A percentile compares a stretch with the other conserved stretches of the same genome.
phyloP scores from a whole-genome alignment of 2,797 vertebrate species.

The Aldrovandia affinis region DNA sequence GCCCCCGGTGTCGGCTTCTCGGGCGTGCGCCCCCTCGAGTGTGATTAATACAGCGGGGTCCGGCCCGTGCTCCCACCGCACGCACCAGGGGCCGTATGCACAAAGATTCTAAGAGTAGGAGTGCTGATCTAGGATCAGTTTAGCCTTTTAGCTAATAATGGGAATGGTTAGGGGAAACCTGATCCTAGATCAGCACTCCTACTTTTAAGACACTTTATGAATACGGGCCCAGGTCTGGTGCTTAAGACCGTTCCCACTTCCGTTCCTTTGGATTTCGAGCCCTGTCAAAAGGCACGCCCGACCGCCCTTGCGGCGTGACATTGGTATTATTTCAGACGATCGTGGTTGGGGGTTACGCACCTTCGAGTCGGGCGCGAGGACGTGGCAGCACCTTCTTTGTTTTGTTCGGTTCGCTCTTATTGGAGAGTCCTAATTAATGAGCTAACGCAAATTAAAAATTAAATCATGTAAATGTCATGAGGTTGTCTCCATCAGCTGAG shows the following conservation, averaged over 20 bases:
- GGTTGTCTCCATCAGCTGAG: not conserved
- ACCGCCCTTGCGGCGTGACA: not conserved
- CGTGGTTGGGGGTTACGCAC: not conserved
- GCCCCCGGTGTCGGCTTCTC: slow-evolving; percentile 4
- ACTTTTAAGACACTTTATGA: too few species aligned
- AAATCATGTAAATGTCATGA: not conserved
- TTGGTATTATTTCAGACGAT: not conserved
- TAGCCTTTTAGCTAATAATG: too few species aligned
- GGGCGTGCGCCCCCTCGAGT: not conserved
- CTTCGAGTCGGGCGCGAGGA: not conserved
- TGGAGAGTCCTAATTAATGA: not conserved
- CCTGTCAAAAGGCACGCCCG: not conserved
- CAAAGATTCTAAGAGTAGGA: too few species aligned
- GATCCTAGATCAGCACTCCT: too few species aligned
- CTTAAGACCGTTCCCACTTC: not conserved
- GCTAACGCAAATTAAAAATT: not conserved
- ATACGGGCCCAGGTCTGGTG: not conserved
- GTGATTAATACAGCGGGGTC: slow-evolving; percentile 17
- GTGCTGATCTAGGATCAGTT: too few species aligned
- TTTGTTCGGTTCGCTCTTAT: not conserved
- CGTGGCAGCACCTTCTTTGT: not conserved
- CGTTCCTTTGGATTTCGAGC: not conserved
- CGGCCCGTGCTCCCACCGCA: not conserved
- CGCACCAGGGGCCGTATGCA: not conserved
- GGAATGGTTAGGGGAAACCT: too few species aligned